A percentile compares a stretch with the other conserved stretches of the same genome.
phyloP scores from a whole-genome alignment of 2,797 vertebrate species.

The Uromys caudimaculatus region DNA sequence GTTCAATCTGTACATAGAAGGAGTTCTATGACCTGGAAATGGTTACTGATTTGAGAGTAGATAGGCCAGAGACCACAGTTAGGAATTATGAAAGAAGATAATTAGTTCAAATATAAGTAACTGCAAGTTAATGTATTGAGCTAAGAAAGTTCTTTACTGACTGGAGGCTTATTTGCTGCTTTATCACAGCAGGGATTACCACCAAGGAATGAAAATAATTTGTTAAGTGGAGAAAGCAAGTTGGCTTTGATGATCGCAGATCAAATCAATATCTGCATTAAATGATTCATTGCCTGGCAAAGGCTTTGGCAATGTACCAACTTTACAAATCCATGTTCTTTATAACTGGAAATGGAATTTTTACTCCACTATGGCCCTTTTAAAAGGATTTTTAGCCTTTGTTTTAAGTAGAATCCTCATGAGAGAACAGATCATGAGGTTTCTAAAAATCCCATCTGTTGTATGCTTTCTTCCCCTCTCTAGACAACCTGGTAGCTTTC shows the following conservation, averaged over 20 bases:
- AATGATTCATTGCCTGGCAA: not conserved
- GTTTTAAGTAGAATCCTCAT: slow-evolving; percentile 36
- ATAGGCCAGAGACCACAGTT: not conserved
- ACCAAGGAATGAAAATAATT: slow-evolving; percentile 2
- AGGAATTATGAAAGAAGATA: not conserved
- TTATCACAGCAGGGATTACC: slow-evolving; percentile 1
- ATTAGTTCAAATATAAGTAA: slow-evolving; percentile 29
- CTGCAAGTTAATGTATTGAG: not conserved
- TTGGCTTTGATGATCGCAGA: slow-evolving; percentile 50
- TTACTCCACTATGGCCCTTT: not conserved
- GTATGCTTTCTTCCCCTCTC: not conserved
- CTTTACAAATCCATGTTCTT: slow-evolving; percentile 5
- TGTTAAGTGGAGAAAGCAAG: not conserved
- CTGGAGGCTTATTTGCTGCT: not conserved
- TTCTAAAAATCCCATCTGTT: slow-evolving; percentile 51
- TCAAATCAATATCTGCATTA: slow-evolving; percentile 55
- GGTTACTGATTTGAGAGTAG: not conserved
- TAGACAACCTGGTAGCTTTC: slow-evolving; percentile 42
- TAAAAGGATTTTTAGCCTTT: slow-evolving; percentile 35
- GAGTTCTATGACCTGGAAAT: not conserved
- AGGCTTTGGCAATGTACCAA: not conserved
- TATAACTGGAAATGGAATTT: slow-evolving; percentile 37
- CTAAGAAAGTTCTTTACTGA: not conserved
- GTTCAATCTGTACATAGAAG: not conserved
- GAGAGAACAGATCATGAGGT: slow-evolving; percentile 43